Evolutionary conservation across 2,797 vertebrate genomes (phyloP), one percentile per base, ranked within the genome.

Genomic region (Malacoctenus gilli): DNA sequence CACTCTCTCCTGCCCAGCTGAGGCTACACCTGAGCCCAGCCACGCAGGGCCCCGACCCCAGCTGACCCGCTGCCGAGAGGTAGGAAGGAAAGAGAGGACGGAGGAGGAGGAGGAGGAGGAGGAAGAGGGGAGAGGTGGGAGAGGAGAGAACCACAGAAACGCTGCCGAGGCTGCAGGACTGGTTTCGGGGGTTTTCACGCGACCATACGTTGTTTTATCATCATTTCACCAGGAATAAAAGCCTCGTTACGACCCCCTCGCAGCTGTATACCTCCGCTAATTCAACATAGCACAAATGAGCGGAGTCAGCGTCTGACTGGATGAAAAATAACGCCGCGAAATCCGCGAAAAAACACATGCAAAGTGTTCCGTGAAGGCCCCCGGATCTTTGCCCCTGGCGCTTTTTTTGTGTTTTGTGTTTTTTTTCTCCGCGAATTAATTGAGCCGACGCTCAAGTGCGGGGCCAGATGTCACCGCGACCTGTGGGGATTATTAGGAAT

Each of bases 1-100:
- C 5, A 39, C 1, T 13, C 28, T 23, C 21, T 15, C 70, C 42
- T 50, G 48, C 59, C 78, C 88, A 91, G 90, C 88, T 92, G 90
- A 86, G 89, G 75, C 88, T 79, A 68, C 91, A 91, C 91, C 91
- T 92, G 91, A 91, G 88, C 89, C 83, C 86, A 76, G 75, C 85
- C 80, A 68, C 28, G 10, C 58, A 89, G 82, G 81, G 81, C 84
- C 76, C 64, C 69, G 85, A 91, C 87, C 89, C 84, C 68, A 80
- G 85, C 73, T 80, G 86, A 87, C 88, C 87, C 48, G 1, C 70
- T 56, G 19, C 49, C 5, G 51, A 70, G 76, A 63, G 57, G 49
- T 58, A 77, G 75, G 71, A 62, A 78, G 75, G 73, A 75, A 49
- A 68, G 71, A 52, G 67, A 35, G 9, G 68, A 59, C 67, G 71